Conservation (phyloP, 2,888 invertebrate genomes). For the Morinoia aosen region DNA sequence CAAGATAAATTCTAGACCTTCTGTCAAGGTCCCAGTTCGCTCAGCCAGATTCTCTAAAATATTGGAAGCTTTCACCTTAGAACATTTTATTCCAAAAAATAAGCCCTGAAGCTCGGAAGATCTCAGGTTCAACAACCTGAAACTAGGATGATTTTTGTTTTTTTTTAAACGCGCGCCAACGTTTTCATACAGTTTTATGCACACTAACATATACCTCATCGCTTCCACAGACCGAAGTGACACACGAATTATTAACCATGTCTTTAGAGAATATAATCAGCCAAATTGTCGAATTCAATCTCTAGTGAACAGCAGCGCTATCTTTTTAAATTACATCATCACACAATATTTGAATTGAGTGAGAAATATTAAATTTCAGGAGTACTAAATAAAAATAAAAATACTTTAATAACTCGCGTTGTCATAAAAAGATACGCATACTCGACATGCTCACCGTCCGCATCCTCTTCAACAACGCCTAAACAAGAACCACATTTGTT, state of each 20-base stretch:
- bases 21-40: not conserved
- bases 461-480: not conserved
- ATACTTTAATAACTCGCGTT: not conserved
- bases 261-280: not conserved
- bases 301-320: not conserved
- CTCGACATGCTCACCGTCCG: not conserved
- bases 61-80: not conserved
- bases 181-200: not conserved
- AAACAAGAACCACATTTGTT: not conserved
- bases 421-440: not conserved
- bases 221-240: not conserved
- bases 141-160: not conserved
- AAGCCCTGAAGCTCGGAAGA: not conserved
- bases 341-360: not conserved
- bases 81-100: not conserved
- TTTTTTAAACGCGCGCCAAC: not conserved
- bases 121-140: not conserved
- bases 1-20: not conserved
- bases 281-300: not conserved
- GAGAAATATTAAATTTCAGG: not conserved
- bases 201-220: not conserved
- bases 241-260: no score
- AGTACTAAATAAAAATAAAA: not conserved
- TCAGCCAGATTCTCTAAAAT: not conserved
- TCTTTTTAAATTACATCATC: not conserved